Evolutionary conservation across 2,888 invertebrate genomes (phyloP).

Genomic region (Melipona bicolor): DNA sequence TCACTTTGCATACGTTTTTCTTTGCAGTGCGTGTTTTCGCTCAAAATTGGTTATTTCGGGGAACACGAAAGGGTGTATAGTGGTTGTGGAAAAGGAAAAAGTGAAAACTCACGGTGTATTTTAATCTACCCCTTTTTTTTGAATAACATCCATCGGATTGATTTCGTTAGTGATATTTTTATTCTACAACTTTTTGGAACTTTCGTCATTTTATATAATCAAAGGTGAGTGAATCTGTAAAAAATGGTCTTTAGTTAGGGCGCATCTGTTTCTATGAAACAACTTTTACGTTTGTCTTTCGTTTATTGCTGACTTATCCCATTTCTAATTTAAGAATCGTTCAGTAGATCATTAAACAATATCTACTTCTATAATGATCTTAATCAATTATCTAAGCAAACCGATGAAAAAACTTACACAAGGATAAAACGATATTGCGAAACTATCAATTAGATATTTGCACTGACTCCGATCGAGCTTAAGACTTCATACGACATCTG

Average conservation of each 20-base stretch:
- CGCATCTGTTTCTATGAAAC: neutral
- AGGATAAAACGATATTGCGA: slow-evolving; percentile 14
- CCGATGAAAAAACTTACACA: neutral
- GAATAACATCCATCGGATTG: slow-evolving; percentile 6
- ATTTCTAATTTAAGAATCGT: neutral
- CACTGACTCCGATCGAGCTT: slow-evolving; percentile 35
- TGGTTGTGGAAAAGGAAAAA: slow-evolving; percentile 13
- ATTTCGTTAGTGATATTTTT: slow-evolving; percentile 12
- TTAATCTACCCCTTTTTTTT: slow-evolving; percentile 3
- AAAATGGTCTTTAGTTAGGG: slow-evolving; percentile 9
- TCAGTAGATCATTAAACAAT: neutral
- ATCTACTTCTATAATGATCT: neutral
- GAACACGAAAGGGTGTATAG: slow-evolving; percentile 36
- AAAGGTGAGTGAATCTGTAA: slow-evolving; percentile 37
- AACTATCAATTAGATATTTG: slow-evolving; percentile 36
- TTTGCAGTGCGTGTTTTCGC: neutral
- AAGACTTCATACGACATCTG: slow-evolving; percentile 55
- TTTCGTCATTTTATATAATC: slow-evolving; percentile 1
- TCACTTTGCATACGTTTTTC: slow-evolving; percentile 15
- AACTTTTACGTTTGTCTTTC: neutral
- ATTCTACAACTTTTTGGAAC: neutral
- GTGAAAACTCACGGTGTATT: slow-evolving; percentile 24
- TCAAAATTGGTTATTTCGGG: slow-evolving; percentile 1
- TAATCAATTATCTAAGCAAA: neutral
- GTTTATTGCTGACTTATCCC: neutral